These are phyloP conservation scores for Girardinichthys multiradiatus DNA, from an alignment of 2,113 vertebrate species.

Conservation along the genomic window DNA sequence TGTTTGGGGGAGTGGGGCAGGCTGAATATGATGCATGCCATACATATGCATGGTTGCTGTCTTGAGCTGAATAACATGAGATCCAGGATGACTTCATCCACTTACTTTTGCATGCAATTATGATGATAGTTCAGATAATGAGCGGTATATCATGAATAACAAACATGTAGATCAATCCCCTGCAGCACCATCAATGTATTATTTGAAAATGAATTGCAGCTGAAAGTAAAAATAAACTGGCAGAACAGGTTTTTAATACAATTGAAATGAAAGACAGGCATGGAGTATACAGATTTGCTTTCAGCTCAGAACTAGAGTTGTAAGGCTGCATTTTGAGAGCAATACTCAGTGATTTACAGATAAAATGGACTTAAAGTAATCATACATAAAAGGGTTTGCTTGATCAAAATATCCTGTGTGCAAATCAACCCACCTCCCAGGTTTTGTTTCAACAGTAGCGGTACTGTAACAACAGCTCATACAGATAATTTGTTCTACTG, in stretches of 20 bases:
- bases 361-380: not conserved
- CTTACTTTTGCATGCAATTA: constrained; percentile 13
- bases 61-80: constrained; percentile 21
- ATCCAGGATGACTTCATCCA: constrained; percentile 29
- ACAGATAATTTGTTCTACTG: not conserved
- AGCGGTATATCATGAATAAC: constrained; percentile 13
- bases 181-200: not conserved
- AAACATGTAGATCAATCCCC: not conserved
- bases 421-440: not conserved
- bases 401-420: not conserved
- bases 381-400: not conserved
- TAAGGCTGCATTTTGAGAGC: not conserved
- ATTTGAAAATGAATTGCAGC: not conserved
- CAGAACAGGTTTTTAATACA: not conserved
- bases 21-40: constrained; percentile 1
- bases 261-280: not conserved
- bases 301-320: not conserved
- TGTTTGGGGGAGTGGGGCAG: not conserved
- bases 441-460: not conserved
- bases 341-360: not conserved
- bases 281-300: not conserved
- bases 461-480: not conserved
- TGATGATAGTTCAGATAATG: not conserved
- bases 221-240: not conserved
- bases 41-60: constrained; percentile 40